Base-by-base conservation (phyloP, 2,797 vertebrate genomes). In the Gobio occitaniae region DNA sequence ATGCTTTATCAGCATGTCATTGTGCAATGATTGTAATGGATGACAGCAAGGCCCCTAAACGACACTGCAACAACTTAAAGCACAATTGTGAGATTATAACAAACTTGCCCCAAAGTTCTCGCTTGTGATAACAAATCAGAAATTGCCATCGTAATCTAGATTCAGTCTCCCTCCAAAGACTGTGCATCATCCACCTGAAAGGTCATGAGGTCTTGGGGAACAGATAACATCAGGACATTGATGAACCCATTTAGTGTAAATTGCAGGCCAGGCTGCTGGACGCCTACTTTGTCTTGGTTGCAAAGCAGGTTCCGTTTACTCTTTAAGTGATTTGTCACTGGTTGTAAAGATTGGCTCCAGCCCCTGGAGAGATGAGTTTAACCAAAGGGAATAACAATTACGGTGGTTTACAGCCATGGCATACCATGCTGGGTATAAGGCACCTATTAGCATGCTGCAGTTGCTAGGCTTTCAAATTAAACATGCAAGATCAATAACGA, bases 311-410 rank as follows among this genome's bases (percentile, higher is more conserved):
- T 65, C 61, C 15, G 52, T 69, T 79, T 72, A 61, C 74, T 56
- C n/a, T 29, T 54, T 47, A 19, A 61, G 72, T 44, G 29, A 74
- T 87, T 86, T 83, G 68, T 86, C 63, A 78, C 78, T 13, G 80
- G 48, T 54, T 74, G 25, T 82, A 83, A 72, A 75, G 81, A 63
- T 76, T 82, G 72, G n/a, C 82, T 74, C 66, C 48, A 50, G 41
- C n/a, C 68, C 36, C 63, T 56, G 12, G 25, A 50, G 29, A 81
- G 86, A 80, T 86, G 69, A 6, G 56, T 72, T 72, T 72, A 84
- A 83, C 25, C 47, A n/a, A 13, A 83, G 38, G 66, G 83, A 91
- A 87, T 89, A 78, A 86, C 72, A 86, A 76, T 90, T 84, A 87
- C 68, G 61, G 69, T 63, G 6, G 79, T 68, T 12, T 7, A 66